These are phyloP conservation scores for Oophaga pumilio DNA, from an alignment of 2,113 vertebrate genomes.

Conservation along the genomic window DNA sequence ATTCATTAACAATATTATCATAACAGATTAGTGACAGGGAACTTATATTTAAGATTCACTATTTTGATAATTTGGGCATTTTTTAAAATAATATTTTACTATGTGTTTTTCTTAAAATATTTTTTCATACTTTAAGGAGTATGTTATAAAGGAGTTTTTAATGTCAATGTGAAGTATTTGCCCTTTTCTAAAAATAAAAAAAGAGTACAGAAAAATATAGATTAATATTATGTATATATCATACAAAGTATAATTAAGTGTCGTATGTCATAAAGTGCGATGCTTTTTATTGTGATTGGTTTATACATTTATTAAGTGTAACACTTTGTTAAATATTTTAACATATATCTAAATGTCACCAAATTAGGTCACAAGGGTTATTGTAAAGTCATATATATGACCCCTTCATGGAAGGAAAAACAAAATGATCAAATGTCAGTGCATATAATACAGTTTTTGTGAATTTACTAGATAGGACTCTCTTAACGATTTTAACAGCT, in stretches of 20 bases:
- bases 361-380: conserved; percentile 1
- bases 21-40: too few species aligned
- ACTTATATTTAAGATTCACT: too few species aligned
- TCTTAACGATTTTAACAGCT: conserved; percentile 52
- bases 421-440: conserved; percentile 15
- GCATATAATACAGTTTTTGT: conserved; percentile 21
- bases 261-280: not conserved
- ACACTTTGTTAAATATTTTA: not conserved
- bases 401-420: not conserved
- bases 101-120: not conserved
- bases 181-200: not conserved
- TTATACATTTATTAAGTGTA: not conserved
- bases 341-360: not conserved
- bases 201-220: not conserved
- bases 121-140: not conserved
- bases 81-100: too few species aligned
- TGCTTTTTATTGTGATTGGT: not conserved
- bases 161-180: not conserved
- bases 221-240: not conserved
- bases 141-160: not conserved
- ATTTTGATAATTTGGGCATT: too few species aligned
- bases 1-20: not conserved
- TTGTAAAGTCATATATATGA: conserved; percentile 10
- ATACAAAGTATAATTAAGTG: not conserved
- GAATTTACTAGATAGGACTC: not conserved